phyloP scores from a whole-genome alignment of 1,140 invertebrate species.

The Aphis craccivora region DNA sequence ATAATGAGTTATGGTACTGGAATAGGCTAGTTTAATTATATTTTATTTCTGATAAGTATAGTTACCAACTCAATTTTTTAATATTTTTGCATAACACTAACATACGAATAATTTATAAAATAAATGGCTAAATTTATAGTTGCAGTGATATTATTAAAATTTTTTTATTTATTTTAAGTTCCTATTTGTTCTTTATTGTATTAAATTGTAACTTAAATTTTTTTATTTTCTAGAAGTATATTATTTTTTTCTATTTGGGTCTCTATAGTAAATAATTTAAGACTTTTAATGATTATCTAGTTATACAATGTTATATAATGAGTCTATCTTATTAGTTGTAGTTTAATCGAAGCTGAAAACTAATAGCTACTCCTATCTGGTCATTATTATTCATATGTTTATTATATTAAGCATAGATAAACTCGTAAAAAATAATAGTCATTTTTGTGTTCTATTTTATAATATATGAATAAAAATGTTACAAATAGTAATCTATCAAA shows the following conservation, averaged over 20 bases:
- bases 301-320: neutral
- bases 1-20: neutral
- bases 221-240: neutral
- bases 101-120: neutral
- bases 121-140: neutral
- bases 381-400: neutral
- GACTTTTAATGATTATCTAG: neutral
- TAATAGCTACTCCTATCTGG: neutral
- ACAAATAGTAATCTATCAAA: neutral
- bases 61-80: neutral
- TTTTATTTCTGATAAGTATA: no score
- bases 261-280: neutral
- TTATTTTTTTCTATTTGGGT: neutral
- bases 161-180: neutral
- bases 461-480: neutral
- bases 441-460: neutral
- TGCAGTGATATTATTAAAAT: neutral
- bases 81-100: neutral
- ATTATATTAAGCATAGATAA: neutral
- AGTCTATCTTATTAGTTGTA: neutral
- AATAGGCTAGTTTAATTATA: neutral
- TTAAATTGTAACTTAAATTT: neutral
- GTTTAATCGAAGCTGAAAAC: neutral
- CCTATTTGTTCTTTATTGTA: no score
- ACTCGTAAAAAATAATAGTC: neutral